Percentiles rank a stretch among this genome's conserved stretches.
Conservation (phyloP, 2,113 vertebrate genomes). For the Erpornis zantholeuca region DNA sequence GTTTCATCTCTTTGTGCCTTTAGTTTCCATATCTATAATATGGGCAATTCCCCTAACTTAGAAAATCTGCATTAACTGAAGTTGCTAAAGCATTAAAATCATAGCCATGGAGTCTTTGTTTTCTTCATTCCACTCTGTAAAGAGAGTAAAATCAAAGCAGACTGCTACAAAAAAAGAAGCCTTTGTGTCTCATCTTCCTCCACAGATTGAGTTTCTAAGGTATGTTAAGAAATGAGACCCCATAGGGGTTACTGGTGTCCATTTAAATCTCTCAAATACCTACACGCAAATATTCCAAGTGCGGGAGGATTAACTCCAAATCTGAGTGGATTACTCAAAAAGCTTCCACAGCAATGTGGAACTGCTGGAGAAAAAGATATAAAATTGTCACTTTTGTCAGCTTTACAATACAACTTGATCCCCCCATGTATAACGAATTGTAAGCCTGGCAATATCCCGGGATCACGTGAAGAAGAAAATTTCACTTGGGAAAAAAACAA, state of each 20-base stretch:
- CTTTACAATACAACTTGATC: constrained; percentile 24
- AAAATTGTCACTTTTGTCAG: constrained; percentile 6
- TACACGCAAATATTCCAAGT: neutral
- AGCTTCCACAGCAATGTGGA: neutral
- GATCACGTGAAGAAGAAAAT: constrained; percentile 35
- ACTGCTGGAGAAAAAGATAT: neutral
- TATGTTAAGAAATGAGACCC: neutral
- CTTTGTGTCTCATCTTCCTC: constrained; percentile 47
- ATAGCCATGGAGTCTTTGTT: neutral
- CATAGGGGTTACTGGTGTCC: constrained; percentile 21
- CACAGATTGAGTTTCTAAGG: neutral
- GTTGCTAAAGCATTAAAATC: neutral
- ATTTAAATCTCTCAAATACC: constrained; percentile 46
- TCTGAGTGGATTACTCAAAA: constrained; percentile 1
- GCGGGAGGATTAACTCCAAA: constrained; percentile 34
- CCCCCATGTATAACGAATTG: neutral
- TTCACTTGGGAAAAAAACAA: constrained; percentile 17
- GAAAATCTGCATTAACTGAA: neutral
- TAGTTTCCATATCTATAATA: neutral
- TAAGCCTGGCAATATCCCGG: neutral
- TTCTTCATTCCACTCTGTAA: neutral
- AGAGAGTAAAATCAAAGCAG: neutral
- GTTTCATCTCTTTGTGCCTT: neutral
- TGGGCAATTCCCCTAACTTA: neutral
- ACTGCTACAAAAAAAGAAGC: neutral